Conservation (phyloP, 1,140 invertebrate species). For the Drosophila repletoides region DNA sequence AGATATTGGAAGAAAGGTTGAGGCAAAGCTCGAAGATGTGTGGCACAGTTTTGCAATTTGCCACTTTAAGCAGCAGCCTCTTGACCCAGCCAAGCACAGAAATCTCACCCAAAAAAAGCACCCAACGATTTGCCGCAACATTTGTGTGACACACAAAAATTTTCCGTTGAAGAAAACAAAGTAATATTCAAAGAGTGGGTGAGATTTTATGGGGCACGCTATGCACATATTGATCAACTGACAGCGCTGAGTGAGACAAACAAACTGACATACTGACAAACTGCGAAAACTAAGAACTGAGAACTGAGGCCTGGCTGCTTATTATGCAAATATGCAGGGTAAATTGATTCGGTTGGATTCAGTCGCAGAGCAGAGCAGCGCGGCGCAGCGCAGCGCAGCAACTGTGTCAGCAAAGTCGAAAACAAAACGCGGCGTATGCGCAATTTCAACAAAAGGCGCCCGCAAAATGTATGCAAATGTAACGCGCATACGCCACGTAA, state of each 20-base stretch:
- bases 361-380: too few relatives aligned
- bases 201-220: constrained; percentile 73
- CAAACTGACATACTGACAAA: constrained; percentile 75
- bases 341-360: constrained; percentile 65
- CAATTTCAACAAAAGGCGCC: constrained; percentile 60
- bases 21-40: constrained; percentile 49
- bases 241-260: constrained; percentile 77
- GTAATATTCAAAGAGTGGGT: constrained; percentile 52
- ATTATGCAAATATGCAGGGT: constrained; percentile 75
- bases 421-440: constrained; percentile 78
- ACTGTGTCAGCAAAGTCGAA: constrained; percentile 67
- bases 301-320: constrained; percentile 35
- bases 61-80: constrained; percentile 51
- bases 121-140: constrained; percentile 49
- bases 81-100: constrained; percentile 43
- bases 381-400: too few relatives aligned
- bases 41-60: constrained; percentile 51
- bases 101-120: background rate
- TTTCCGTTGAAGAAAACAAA: constrained; percentile 65
- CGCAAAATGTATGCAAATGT: constrained; percentile 75
- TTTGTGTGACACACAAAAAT: constrained; percentile 72
- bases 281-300: constrained; percentile 56
- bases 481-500: constrained; percentile 73
- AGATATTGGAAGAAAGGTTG: constrained; percentile 29
- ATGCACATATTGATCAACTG: constrained; percentile 80